Evolutionary conservation across 2,888 invertebrate species (phyloP), one percentile per base, ranked within the genome.

Genomic region (Drosophila atripex): DNA sequence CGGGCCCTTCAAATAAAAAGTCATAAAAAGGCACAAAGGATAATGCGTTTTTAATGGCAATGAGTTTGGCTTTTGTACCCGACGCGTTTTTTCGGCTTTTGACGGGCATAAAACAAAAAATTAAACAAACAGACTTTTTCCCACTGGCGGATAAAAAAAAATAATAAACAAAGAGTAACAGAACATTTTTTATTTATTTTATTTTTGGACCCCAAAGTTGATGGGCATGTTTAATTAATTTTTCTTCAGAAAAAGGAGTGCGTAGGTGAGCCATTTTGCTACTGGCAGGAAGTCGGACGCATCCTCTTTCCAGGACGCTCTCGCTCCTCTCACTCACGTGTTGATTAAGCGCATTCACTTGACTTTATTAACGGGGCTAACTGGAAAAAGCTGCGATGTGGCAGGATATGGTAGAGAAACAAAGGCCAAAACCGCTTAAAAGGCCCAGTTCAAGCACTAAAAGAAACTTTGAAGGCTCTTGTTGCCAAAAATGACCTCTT

Each of bases 331-430:
- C 70, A 63, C 76, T 71, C 65, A 69, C 63, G 76, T 86, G 82
- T 84, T 85, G 82, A 82, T 82, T 86, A 82, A 82, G 87, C 82
- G 85, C 87, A 82, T 86, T 82, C 87, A 86, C 85, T 82, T 84
- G 85, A 86, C 80, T 86, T 85, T 82, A 82, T 82, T 82, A 82
- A 84, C 74, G 28, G 23, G 70, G 25, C 45, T 23, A 39, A 16
- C 57, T 57, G 60, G 53, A 18, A 60, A 77, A 79, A 79, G 77
- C 75, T 80, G 68, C 43, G 32, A 53, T 60, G 46, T 38, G 46
- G 41, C 71, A 49, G 43, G 47, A 49, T 51, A 21, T 32, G 57
- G 21, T 25, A 12, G n/a, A 30, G 30, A n/a, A 30, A n/a, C 38
- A 50, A 45, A 51, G 16, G 32, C 23, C 51, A n/a, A 28, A 32